These are phyloP conservation scores for Drosophila sproati DNA, from an alignment of 1,140 invertebrate genomes.

Conservation along the genomic window DNA sequence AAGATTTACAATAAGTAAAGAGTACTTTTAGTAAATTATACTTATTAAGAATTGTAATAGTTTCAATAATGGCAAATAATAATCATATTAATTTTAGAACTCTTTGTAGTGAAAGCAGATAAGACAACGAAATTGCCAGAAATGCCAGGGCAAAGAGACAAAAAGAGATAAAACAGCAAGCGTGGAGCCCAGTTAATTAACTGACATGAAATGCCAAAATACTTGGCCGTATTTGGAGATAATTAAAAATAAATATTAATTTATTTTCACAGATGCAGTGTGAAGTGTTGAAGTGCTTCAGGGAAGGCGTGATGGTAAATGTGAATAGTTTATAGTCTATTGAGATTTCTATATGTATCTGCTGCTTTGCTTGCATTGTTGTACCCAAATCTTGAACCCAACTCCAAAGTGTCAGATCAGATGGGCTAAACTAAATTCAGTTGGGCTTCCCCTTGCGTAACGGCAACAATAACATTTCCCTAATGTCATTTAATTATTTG, in stretches of 20 bases:
- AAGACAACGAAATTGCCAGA: constrained; percentile 15
- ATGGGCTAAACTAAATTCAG: constrained; percentile 1
- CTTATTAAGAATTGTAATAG: too few relatives aligned
- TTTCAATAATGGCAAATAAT: too few relatives aligned
- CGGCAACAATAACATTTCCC: constrained; percentile 22
- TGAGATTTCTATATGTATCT: too few relatives aligned
- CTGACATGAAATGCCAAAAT: constrained; percentile 8
- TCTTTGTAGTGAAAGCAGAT: constrained; percentile 2
- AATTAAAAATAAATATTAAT: constrained; percentile 19
- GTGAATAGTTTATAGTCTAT: too few relatives aligned
- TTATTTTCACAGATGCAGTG: constrained; percentile 31
- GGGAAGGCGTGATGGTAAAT: background rate
- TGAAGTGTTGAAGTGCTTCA: constrained; percentile 10
- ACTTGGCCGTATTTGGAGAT: constrained; percentile 9
- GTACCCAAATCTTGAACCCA: constrained; percentile 8
- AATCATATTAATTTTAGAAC: too few relatives aligned
- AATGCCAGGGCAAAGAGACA: background rate
- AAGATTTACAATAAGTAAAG: too few relatives aligned
- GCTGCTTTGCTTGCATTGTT: constrained; percentile 21
- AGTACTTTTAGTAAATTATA: too few relatives aligned
- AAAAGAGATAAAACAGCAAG: background rate
- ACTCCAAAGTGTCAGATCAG: constrained; percentile 17
- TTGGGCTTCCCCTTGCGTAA: constrained; percentile 29
- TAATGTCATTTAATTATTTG: constrained; percentile 34
- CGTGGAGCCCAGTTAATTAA: constrained; percentile 39